These are phyloP conservation scores for Hyalella azteca DNA, from an alignment of 2,888 invertebrate species.

Conservation along the genomic window DNA sequence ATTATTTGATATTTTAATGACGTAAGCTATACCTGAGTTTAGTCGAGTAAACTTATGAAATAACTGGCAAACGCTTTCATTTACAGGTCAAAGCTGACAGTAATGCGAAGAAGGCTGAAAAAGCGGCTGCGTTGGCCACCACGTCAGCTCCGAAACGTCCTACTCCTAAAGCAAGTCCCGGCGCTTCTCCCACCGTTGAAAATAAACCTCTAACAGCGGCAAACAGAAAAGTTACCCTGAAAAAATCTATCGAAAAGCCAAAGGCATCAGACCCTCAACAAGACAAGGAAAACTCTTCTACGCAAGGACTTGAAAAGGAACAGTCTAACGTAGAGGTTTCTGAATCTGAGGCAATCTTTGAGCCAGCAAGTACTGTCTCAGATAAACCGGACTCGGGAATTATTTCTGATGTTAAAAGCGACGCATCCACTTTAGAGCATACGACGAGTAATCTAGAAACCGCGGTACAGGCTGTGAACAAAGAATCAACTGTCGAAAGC, in stretches of 20 bases:
- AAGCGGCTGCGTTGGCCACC: slow-evolving; percentile 46
- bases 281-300: slow-evolving; percentile 30
- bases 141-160: slow-evolving; percentile 38
- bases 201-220: slow-evolving; percentile 60
- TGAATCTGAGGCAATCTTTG: neutral
- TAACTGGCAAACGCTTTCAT: too few relatives aligned
- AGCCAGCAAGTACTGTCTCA: too few relatives aligned
- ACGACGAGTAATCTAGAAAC: too few relatives aligned
- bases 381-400: too few relatives aligned
- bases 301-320: neutral
- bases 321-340: neutral
- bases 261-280: slow-evolving; percentile 48
- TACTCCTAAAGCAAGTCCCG: slow-evolving; percentile 67
- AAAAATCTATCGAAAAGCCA: slow-evolving; percentile 47
- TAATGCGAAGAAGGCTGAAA: slow-evolving; percentile 53
- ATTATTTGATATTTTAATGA: too few relatives aligned
- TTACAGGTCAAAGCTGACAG: slow-evolving; percentile 54
- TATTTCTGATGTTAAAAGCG: too few relatives aligned
- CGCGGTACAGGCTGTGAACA: neutral
- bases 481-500: neutral
- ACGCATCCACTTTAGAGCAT: too few relatives aligned
- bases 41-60: too few relatives aligned
- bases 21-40: too few relatives aligned
- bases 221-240: slow-evolving; percentile 26
- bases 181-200: slow-evolving; percentile 68